phyloP scores from a whole-genome alignment of 2,113 vertebrate genomes.

The Panthera uncia region DNA sequence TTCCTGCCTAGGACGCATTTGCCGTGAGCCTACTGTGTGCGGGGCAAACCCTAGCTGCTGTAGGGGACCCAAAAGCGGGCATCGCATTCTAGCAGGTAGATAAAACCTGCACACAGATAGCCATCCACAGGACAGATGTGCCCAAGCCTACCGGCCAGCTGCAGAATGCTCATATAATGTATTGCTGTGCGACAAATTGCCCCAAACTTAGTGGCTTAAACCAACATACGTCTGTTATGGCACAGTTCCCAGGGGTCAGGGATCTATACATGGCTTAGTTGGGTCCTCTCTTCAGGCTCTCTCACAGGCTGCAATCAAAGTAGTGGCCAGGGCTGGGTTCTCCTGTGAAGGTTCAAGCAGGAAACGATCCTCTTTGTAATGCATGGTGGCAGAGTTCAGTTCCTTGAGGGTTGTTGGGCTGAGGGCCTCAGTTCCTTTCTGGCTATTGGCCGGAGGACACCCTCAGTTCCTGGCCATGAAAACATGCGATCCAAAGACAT shows the following conservation, averaged over 20 bases:
- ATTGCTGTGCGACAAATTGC: neutral
- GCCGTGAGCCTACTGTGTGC: neutral
- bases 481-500: neutral
- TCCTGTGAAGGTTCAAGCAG: neutral
- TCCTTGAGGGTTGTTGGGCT: neutral
- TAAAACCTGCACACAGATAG: neutral
- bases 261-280: neutral
- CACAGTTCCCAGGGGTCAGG: neutral
- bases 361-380: neutral
- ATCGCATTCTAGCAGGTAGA: neutral
- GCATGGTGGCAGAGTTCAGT: neutral
- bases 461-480: neutral
- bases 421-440: neutral
- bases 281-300: neutral
- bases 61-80: neutral
- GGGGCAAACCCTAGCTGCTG: neutral
- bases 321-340: neutral
- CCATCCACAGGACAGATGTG: fast-evolving
- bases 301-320: neutral
- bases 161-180: neutral
- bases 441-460: neutral
- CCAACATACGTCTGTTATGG: neutral
- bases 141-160: neutral
- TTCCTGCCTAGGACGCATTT: neutral
- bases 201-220: neutral